Evolutionary conservation across 2,888 invertebrate genomes (phyloP), one percentile per base, ranked within the genome.

Genomic region (Drosophila anomelani): DNA sequence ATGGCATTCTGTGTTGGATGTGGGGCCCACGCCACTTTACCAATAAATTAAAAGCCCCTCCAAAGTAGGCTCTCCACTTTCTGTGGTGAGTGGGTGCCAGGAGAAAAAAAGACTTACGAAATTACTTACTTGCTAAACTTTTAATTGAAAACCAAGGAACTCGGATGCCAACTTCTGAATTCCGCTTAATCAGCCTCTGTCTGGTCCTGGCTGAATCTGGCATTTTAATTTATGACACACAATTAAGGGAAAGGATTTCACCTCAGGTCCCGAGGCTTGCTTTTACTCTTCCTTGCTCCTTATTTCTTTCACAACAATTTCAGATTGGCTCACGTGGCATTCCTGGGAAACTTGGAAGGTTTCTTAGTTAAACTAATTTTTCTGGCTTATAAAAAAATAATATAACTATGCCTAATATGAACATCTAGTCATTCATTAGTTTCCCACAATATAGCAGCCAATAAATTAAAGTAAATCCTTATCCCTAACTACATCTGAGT

Each of bases 41-140:
- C 26, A 55, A 63, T 84, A 75, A 78, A 79, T 83, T 55, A 39
- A 36, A 23, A 69, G 17, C 43, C 60, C 67, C 51, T 62, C 68
- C 41, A 76, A 70, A 85, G 64, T 69, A 63, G 69, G 72, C 66
- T 71, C 62, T 66, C 44, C 26, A 57, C 43, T 12, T 4, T 12
- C 29, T 44, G 17, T 13, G 51, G 55, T 36, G 49, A 68, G 66
- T 66, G 20, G 38, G 34, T 20, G 32, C 17, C 10, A 17, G 7
- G n/a, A 23, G 17, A 15, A 67, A 74, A 69, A 26, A 29, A 51
- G 51, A 51, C 38, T 44, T 41, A 39, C 32, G 17, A 63, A 81
- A 89, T 89, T 90, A 81, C 73, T 67, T 81, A 81, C 79, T 78
- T 83, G 57, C 69, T 86, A 89, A 89, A 91, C 91, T 91, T 90